These are phyloP conservation scores for Archips crataeganus DNA, from an alignment of 2,888 invertebrate species.

Conservation along the genomic window DNA sequence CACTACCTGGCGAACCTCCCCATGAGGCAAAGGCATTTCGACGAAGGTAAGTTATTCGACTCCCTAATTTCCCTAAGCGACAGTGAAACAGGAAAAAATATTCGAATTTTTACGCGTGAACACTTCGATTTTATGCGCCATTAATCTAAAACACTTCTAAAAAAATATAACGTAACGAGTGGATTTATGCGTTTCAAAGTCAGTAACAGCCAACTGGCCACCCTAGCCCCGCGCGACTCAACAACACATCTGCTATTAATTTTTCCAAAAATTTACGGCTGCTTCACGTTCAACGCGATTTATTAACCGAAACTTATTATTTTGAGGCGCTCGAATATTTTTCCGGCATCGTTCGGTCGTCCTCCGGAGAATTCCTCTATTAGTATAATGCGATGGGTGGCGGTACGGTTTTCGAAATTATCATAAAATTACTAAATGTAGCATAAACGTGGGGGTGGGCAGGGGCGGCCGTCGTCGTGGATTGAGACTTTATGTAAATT, in stretches of 20 bases:
- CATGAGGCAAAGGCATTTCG: background rate
- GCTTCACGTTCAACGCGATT: slow-evolving; percentile 75
- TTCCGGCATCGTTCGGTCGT: slow-evolving; percentile 67
- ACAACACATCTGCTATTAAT: slow-evolving; percentile 85
- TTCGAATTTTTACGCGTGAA: slow-evolving; percentile 66
- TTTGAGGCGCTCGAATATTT: slow-evolving; percentile 75
- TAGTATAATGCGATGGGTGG: slow-evolving; percentile 86
- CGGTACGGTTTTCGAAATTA: slow-evolving; percentile 84
- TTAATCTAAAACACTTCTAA: slow-evolving; percentile 80
- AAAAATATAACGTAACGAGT: slow-evolving; percentile 72
- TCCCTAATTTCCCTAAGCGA: slow-evolving; percentile 40
- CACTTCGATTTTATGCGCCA: slow-evolving; percentile 78
- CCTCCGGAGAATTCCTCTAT: slow-evolving; percentile 78
- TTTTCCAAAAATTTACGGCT: slow-evolving; percentile 76
- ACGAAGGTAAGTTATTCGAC: slow-evolving; percentile 16
- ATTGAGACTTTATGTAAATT: slow-evolving; percentile 87
- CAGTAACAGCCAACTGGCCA: slow-evolving; percentile 68
- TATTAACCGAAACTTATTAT: slow-evolving; percentile 82
- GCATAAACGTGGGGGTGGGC: slow-evolving; percentile 84
- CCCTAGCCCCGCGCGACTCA: slow-evolving; percentile 70
- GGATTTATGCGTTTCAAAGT: slow-evolving; percentile 83
- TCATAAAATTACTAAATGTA: slow-evolving; percentile 87
- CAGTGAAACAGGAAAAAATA: slow-evolving; percentile 49
- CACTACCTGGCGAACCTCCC: background rate
- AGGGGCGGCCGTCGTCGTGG: slow-evolving; percentile 78